Conservation (phyloP, 2,888 invertebrate species). For the Stenurella melanura region DNA sequence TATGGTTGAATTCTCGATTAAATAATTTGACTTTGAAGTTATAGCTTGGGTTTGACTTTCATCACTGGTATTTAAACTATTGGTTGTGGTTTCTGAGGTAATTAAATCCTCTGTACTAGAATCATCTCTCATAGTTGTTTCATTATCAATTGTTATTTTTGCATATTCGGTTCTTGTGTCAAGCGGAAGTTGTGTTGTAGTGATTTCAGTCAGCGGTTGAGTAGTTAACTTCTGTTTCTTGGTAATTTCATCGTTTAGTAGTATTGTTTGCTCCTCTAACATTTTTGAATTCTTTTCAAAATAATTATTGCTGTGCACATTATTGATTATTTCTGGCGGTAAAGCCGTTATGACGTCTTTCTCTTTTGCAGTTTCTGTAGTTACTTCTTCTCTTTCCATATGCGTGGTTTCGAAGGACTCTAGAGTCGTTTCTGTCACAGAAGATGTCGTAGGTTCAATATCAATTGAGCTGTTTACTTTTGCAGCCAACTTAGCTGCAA, state of each 20-base stretch:
- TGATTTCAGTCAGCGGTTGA: not conserved
- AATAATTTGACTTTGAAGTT: not conserved
- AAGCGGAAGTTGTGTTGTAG: not conserved
- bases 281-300: slow-evolving; percentile 56
- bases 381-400: not conserved
- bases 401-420: not conserved
- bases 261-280: not conserved
- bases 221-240: slow-evolving; percentile 30
- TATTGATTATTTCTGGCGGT: slow-evolving; percentile 67
- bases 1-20: not conserved
- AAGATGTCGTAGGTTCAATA: not conserved
- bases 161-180: not conserved
- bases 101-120: slow-evolving; percentile 70
- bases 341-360: slow-evolving; percentile 50
- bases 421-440: not conserved
- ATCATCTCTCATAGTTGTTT: slow-evolving; percentile 30
- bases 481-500: not conserved
- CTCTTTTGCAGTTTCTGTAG: too few species aligned
- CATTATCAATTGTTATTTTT: slow-evolving; percentile 17
- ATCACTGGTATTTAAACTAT: slow-evolving; percentile 50
- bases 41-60: slow-evolving; percentile 37
- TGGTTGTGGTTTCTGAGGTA: slow-evolving; percentile 70
- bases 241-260: slow-evolving; percentile 4
- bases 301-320: slow-evolving; percentile 67
- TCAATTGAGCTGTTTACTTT: not conserved